Evolutionary conservation across 2,888 invertebrate species (phyloP), one percentile per base, ranked within the genome.

Genomic region (Tetragnatha montana): DNA sequence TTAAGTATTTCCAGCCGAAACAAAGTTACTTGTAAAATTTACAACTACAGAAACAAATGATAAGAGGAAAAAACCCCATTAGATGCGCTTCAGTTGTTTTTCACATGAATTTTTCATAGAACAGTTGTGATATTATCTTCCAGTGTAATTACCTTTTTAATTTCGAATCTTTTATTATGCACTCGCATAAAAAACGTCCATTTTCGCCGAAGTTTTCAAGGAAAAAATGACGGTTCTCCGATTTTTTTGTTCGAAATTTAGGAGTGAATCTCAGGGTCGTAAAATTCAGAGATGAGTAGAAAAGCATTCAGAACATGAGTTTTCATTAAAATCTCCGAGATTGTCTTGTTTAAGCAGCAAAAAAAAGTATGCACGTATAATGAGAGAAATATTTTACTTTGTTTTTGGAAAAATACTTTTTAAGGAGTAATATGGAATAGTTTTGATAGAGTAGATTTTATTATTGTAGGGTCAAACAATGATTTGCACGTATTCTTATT

Each of bases 281-380:
- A 50, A 76, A 76, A 51, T 19, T 7, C 6, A n/a, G 19, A 49
- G 19, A 76, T 50, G 49, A 76, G 49, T 19, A 50, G 12, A 17
- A 71, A 71, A 6, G 19, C 19, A 21, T 21, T 21, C 19, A 10
- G 10, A 19, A 21, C 21, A 71, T 21, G 21, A 60, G 6, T 78
- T 78, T 78, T 78, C 60, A 78, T 78, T 78, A 78, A 78, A 60
- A 78, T 60, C 60, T 8, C 22, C 50, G 60, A 12, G 19, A 7
- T 8, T 17, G 17, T 75, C 49, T 49, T n/a, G 51, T 68, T 60
- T 78, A 4, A 10, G n/a, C 10, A 8, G 12, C 2, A 50, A 49
- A 76, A 8, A 0, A 49, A n/a, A n/a, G 50, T 19, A 50, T 50
- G 49, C 47, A n/a, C 2, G 6, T 68, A 22, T 47, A 51, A 14